Percentiles rank a stretch among this genome's conserved stretches.
phyloP scores from a whole-genome alignment of 2,888 invertebrate species.

The Yponomeuta malinellus region DNA sequence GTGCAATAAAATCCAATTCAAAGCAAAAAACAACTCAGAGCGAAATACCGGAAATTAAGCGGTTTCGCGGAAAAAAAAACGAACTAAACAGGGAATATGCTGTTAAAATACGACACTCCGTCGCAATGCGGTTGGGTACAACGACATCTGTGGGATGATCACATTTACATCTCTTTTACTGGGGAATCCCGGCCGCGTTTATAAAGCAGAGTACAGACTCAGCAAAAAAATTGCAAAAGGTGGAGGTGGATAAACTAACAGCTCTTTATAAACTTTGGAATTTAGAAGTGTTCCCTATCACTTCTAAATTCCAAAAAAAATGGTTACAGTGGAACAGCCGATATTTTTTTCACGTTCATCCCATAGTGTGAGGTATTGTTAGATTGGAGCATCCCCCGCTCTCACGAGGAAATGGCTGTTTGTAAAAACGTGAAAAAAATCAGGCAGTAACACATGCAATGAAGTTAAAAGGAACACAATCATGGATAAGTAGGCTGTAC shows the following conservation, averaged over 20 bases:
- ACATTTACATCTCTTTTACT: constrained; percentile 31
- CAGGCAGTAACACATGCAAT: too few relatives aligned
- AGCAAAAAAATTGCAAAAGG: background rate
- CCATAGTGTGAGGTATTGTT: too few relatives aligned
- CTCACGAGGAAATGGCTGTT: too few relatives aligned
- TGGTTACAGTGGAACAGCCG: too few relatives aligned
- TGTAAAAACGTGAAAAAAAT: too few relatives aligned
- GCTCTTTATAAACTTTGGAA: too few relatives aligned
- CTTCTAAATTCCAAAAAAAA: too few relatives aligned
- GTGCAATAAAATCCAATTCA: background rate
- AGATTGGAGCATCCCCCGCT: too few relatives aligned
- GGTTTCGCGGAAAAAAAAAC: background rate
- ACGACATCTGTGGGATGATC: background rate
- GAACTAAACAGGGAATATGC: background rate
- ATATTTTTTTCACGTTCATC: too few relatives aligned
- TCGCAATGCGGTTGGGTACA: constrained; percentile 11
- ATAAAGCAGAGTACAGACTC: background rate
- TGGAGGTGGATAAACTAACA: background rate
- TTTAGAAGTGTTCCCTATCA: too few relatives aligned
- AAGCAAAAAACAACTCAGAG: background rate
- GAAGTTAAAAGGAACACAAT: too few relatives aligned
- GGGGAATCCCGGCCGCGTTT: background rate
- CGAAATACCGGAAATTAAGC: background rate
- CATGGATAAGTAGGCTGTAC: too few relatives aligned
- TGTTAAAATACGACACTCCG: constrained; percentile 8